Conservation (phyloP, 1,140 invertebrate species). For the Mactra quadrangularis region DNA sequence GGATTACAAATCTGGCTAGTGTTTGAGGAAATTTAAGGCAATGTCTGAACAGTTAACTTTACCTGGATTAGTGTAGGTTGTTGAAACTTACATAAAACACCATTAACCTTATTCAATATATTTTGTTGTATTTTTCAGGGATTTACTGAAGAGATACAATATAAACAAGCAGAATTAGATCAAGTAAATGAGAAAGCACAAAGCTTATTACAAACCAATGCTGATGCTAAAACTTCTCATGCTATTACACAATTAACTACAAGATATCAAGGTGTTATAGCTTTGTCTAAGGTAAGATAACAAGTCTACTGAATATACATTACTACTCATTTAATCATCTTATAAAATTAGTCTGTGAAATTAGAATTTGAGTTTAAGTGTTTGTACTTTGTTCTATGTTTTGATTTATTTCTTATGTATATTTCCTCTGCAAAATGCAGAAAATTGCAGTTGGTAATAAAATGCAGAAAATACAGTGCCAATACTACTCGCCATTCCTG, state of each 20-base stretch:
- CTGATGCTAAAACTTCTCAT: slow-evolving; percentile 95
- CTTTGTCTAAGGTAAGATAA: slow-evolving; percentile 89
- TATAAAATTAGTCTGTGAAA: too few species aligned
- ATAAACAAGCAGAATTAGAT: slow-evolving; percentile 78
- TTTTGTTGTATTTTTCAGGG: slow-evolving; percentile 65
- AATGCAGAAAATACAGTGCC: background rate
- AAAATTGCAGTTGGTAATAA: background rate
- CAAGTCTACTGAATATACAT: background rate
- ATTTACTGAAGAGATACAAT: slow-evolving; percentile 76
- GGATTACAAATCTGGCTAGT: too few species aligned
- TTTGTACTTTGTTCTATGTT: too few species aligned
- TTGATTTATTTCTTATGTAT: too few species aligned
- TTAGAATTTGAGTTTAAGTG: too few species aligned
- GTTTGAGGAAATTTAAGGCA: too few species aligned
- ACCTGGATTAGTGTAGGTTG: too few species aligned
- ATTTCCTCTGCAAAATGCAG: too few species aligned
- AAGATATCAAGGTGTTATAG: slow-evolving; percentile 94
- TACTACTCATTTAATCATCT: background rate
- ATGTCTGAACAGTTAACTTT: too few species aligned
- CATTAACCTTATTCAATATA: too few species aligned
- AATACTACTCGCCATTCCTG: too few species aligned
- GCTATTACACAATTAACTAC: slow-evolving; percentile 95
- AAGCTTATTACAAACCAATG: slow-evolving; percentile 79
- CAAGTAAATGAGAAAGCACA: slow-evolving; percentile 80
- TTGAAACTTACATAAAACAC: too few species aligned